Evolutionary conservation across 2,113 vertebrate species (phyloP).

Genomic region (Fulica atra): DNA sequence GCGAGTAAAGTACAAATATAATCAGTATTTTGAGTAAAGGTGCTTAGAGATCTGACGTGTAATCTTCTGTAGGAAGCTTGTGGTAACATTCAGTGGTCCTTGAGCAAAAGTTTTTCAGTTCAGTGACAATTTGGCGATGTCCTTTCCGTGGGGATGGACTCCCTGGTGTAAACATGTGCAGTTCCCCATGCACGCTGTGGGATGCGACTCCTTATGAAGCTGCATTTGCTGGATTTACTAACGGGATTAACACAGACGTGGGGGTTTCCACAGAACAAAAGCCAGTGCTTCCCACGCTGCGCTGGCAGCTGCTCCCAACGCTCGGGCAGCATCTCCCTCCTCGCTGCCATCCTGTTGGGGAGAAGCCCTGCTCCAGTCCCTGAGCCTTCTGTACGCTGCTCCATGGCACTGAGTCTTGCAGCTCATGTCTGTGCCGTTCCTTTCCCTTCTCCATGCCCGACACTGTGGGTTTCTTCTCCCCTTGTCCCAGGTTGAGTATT

Average conservation of each 20-base stretch:
- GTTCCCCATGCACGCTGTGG: rapidly evolving
- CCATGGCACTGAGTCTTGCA: rapidly evolving
- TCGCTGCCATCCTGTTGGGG: rapidly evolving
- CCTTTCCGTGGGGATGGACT: rapidly evolving
- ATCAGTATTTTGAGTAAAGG: neutral
- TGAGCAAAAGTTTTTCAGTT: neutral
- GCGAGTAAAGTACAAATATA: neutral
- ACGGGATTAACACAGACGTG: rapidly evolving
- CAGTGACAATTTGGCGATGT: rapidly evolving
- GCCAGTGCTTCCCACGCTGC: rapidly evolving
- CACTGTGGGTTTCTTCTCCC: neutral
- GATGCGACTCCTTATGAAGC: rapidly evolving
- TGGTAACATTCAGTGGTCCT: neutral
- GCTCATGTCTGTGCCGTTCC: neutral
- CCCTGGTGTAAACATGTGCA: rapidly evolving
- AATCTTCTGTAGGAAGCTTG: neutral
- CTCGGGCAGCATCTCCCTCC: neutral
- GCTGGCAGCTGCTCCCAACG: neutral
- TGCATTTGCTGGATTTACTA: neutral
- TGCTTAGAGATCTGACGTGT: neutral
- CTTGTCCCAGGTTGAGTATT: neutral
- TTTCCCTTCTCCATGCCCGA: neutral
- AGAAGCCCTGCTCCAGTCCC: no score
- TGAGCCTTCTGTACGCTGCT: rapidly evolving
- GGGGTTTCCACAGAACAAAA: neutral